Conservation (phyloP, 2,888 invertebrate genomes). For the Geotrupes spiniger region DNA sequence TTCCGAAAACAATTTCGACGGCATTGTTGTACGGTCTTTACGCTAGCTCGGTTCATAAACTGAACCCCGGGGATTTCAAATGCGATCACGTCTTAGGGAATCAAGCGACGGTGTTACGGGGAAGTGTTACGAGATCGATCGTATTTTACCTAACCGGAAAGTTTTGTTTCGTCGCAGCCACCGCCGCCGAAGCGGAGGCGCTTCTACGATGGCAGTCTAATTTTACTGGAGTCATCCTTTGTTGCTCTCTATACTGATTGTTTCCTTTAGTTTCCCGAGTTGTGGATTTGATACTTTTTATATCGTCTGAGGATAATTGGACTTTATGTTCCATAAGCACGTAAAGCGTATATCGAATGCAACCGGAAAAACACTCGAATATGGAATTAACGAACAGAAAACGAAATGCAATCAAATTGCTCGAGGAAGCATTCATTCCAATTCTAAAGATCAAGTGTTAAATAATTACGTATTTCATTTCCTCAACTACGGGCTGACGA, state of each 20-base stretch:
- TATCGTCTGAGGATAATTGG: constrained; percentile 21
- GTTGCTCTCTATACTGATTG: constrained; percentile 17
- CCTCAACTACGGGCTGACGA: too few relatives aligned
- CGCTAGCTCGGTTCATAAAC: constrained; percentile 39
- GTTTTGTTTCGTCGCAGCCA: constrained; percentile 30
- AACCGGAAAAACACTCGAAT: too few relatives aligned
- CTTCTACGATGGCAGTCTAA: constrained; percentile 17
- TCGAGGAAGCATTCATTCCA: too few relatives aligned
- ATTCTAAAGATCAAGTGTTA: too few relatives aligned
- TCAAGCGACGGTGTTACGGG: constrained; percentile 37
- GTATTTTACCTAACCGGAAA: constrained; percentile 35
- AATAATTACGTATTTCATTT: too few relatives aligned
- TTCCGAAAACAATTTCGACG: constrained; percentile 38
- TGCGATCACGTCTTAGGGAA: constrained; percentile 42
- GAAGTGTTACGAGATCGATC: constrained; percentile 32
- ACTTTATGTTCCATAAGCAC: too few relatives aligned
- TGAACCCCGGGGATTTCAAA: constrained; percentile 37
- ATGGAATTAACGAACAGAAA: too few relatives aligned
- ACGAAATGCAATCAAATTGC: too few relatives aligned
- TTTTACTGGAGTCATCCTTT: constrained; percentile 25
- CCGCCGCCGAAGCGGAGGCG: constrained; percentile 2
- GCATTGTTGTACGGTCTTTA: constrained; percentile 39
- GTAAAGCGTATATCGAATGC: too few relatives aligned
- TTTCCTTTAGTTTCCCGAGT: not conserved
- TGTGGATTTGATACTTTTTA: constrained; percentile 22